These are phyloP conservation scores for Turdus rufiventris DNA, from an alignment of 2,113 vertebrate genomes.

Conservation along the genomic window DNA sequence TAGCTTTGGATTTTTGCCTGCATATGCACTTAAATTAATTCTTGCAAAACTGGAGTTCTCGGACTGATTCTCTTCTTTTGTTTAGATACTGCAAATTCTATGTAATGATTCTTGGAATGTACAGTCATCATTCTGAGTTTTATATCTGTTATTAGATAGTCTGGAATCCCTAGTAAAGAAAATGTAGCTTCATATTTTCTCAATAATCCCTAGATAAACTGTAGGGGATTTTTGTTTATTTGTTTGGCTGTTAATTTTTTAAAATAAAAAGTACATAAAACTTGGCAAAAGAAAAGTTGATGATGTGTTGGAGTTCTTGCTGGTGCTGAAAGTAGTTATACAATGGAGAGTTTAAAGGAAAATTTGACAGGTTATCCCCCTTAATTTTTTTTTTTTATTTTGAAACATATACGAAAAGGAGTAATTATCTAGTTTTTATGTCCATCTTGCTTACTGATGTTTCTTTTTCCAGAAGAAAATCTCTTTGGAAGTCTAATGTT, in stretches of 20 bases:
- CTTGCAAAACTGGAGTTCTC: neutral
- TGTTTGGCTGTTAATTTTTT: too few species aligned
- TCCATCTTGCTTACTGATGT: neutral
- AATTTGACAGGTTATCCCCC: neutral
- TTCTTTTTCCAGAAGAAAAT: neutral
- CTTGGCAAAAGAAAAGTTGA: neutral
- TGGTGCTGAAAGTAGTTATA: neutral
- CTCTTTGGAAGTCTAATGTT: neutral
- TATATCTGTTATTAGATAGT: neutral
- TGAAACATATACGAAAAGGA: neutral
- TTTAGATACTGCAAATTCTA: neutral
- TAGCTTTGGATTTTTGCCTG: conserved; percentile 9
- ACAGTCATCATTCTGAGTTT: neutral
- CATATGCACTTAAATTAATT: neutral
- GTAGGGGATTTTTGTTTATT: neutral
- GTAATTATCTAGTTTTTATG: neutral
- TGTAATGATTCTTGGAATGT: neutral
- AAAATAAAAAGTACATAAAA: neutral
- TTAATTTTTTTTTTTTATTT: too few species aligned
- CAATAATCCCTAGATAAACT: neutral
- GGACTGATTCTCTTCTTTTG: neutral
- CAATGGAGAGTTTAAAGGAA: neutral
- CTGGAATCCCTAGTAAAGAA: neutral
- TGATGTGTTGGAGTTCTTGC: neutral
- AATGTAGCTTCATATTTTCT: neutral